phyloP scores from a whole-genome alignment of 2,797 vertebrate genomes.

The Knipowitschia caucasica region DNA sequence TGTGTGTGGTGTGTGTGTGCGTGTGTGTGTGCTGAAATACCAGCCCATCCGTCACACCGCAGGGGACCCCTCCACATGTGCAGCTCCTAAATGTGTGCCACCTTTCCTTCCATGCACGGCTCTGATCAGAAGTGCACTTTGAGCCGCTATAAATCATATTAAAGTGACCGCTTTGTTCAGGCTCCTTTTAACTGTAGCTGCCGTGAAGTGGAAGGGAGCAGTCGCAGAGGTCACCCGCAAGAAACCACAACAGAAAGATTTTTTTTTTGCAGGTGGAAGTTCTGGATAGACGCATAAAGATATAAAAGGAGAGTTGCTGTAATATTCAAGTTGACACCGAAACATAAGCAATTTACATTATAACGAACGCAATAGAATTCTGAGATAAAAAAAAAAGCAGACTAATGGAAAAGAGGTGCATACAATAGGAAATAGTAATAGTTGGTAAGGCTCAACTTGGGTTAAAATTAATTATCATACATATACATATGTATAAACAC shows the following conservation, averaged over 20 bases:
- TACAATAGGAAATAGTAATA: no score
- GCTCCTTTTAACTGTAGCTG: conserved; percentile 7
- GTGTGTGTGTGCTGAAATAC: conserved; percentile 70
- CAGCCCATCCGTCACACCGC: conserved; percentile 72
- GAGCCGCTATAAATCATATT: conserved; percentile 41
- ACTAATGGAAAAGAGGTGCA: no score
- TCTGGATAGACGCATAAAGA: neutral
- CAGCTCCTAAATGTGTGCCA: conserved; percentile 58
- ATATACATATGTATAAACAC: no score
- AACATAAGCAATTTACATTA: no score
- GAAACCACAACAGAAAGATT: neutral
- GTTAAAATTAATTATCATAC: no score
- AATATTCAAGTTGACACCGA: no score
- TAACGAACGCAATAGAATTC: no score
- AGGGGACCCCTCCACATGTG: conserved; percentile 61
- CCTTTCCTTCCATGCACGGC: conserved; percentile 54
- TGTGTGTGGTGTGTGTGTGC: no score
- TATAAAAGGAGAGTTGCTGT: no score
- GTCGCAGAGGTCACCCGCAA: neutral
- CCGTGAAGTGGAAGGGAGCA: neutral
- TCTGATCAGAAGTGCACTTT: conserved; percentile 28
- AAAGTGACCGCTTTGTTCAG: conserved; percentile 20
- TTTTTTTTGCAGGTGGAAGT: neutral
- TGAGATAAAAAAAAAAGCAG: no score
- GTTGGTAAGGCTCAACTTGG: no score